Evolutionary conservation across 2,113 vertebrate genomes (phyloP).

Genomic region (Pogona vitticeps): DNA sequence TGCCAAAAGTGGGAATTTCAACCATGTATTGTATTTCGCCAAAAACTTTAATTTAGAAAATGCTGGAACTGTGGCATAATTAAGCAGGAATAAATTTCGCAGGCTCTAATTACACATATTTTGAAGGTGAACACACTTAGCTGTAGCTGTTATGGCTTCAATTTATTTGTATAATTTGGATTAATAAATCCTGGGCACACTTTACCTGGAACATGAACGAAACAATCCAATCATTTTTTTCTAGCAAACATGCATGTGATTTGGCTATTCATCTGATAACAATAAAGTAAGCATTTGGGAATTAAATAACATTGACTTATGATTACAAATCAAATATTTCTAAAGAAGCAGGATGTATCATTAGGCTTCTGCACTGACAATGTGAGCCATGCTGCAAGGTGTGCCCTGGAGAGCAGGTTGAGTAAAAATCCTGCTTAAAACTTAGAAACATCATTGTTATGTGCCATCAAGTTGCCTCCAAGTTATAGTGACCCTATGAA

Average conservation of each 20-base stretch:
- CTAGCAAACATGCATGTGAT: not conserved
- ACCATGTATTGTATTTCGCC: constrained; percentile 33
- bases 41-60: constrained; percentile 27
- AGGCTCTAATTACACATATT: constrained; percentile 47
- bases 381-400: not conserved
- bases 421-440: constrained; percentile 1
- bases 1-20: constrained; percentile 41
- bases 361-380: not conserved
- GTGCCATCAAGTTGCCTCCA: too few species aligned
- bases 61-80: constrained; percentile 45
- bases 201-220: not conserved
- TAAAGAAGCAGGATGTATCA: not conserved
- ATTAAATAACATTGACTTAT: not conserved
- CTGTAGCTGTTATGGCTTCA: constrained; percentile 53
- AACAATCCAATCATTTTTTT: not conserved
- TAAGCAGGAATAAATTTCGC: constrained; percentile 47
- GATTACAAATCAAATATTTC: constrained; percentile 21
- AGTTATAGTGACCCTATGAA: too few species aligned
- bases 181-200: not conserved
- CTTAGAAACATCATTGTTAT: too few species aligned
- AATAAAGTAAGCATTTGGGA: constrained; percentile 21
- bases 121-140: constrained; percentile 31
- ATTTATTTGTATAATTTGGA: constrained; percentile 24
- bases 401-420: not conserved
- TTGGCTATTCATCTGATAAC: not conserved